Evolutionary conservation across 2,888 invertebrate genomes (phyloP).

Genomic region (Ophion slaviceki): DNA sequence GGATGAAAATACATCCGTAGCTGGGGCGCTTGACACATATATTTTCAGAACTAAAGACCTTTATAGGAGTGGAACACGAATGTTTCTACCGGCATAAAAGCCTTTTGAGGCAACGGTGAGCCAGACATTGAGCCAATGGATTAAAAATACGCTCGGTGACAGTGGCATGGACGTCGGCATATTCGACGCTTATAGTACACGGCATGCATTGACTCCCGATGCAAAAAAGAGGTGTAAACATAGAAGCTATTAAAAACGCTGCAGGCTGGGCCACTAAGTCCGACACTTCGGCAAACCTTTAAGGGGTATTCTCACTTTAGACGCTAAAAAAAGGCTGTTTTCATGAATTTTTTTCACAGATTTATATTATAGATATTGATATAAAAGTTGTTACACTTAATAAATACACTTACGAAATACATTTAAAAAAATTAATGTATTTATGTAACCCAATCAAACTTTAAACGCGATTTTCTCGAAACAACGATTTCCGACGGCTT

Average conservation of each 20-base stretch:
- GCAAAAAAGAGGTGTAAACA: slow-evolving; percentile 5
- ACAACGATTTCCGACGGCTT: too few relatives aligned
- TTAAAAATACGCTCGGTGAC: neutral
- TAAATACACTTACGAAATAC: too few relatives aligned
- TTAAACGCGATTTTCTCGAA: too few relatives aligned
- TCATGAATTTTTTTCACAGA: too few relatives aligned
- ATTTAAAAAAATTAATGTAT: too few relatives aligned
- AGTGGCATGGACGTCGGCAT: neutral
- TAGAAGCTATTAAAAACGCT: neutral
- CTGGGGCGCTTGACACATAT: neutral
- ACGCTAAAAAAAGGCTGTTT: too few relatives aligned
- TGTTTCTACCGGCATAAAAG: neutral
- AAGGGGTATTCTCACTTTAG: too few relatives aligned
- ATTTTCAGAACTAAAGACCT: neutral
- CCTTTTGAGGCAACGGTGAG: neutral
- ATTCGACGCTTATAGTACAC: slow-evolving; percentile 24
- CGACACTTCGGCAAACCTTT: neutral
- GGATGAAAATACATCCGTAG: too few relatives aligned
- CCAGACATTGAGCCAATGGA: slow-evolving; percentile 13
- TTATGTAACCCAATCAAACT: too few relatives aligned
- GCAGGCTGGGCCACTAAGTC: neutral
- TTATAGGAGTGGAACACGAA: neutral
- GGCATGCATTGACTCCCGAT: slow-evolving; percentile 20
- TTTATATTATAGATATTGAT: too few relatives aligned
- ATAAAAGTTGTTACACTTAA: too few relatives aligned